Conservation (phyloP, 1,140 invertebrate genomes). For the Polyergus mexicanus region DNA sequence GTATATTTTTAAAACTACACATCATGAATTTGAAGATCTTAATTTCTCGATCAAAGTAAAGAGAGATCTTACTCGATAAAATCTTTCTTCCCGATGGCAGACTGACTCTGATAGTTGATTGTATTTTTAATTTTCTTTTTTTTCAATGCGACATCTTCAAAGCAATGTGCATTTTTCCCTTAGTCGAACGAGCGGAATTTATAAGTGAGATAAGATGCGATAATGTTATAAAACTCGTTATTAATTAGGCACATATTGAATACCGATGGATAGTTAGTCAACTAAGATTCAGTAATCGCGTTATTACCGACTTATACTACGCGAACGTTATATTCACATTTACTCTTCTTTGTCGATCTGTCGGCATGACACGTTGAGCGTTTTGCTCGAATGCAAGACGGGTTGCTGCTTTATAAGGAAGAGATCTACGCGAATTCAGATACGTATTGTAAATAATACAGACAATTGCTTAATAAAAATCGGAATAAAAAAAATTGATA, state of each 20-base stretch:
- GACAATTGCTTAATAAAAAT: not conserved
- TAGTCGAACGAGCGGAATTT: not conserved
- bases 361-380: not conserved
- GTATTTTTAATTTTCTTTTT: not conserved
- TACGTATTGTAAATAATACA: not conserved
- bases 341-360: constrained; percentile 5
- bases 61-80: not conserved
- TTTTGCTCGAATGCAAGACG: constrained; percentile 29
- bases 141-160: not conserved
- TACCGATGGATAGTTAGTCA: not conserved
- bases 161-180: not conserved
- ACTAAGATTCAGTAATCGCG: constrained; percentile 10
- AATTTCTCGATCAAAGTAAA: not conserved
- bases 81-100: not conserved
- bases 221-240: not conserved
- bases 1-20: not conserved
- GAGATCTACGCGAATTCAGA: not conserved
- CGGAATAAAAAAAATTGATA: not conserved
- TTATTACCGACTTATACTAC: constrained; percentile 25
- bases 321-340: not conserved
- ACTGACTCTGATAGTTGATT: not conserved
- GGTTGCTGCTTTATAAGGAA: constrained; percentile 14
- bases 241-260: not conserved
- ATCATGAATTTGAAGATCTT: not conserved
- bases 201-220: not conserved